Base-by-base conservation (phyloP, 2,113 vertebrate genomes). In the Taxidea taxus region DNA sequence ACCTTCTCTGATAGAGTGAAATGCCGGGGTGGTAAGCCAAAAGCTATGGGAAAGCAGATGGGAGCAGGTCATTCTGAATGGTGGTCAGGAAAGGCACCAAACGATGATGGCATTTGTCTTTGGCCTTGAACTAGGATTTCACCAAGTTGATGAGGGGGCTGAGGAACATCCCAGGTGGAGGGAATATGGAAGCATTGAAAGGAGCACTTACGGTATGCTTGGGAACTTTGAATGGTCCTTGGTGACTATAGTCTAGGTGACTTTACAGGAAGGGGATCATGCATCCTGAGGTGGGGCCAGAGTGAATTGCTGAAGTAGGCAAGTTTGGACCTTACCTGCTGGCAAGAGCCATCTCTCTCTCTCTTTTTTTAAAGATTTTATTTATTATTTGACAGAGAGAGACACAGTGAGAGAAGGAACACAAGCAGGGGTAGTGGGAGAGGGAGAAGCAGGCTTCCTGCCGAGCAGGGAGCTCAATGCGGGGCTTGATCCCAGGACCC, bases 51-150 rank as follows among this genome's bases (percentile, higher is more conserved):
- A 86, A 96, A 83, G 85, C 37, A 64, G 84, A 20, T 87, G 15
- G n/a, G 42, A 90, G 86, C 29, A 44, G 81, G 75, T 74, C 84
- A 31, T 83, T 88, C 72, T 82, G n/a, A 74, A 18, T 47, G 20
- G 44, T 87, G 89, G 42, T 54, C 44, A 92, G 80, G 78, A 97
- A 93, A 97, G 58, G 16, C 68, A 75, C 82, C 66, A 34, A 34
- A 87, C 39, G 39, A 18, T 92, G 74, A 60, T 93, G 34, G 9
- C 47, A 39, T 95, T 95, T 93, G 87, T 66, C 29, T 80, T 93
- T 91, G 92, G n/a, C 66, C 74, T 82, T 81, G n/a, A 84, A 62
- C 56, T 85, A 88, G 62, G 23, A 78, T 85, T 97, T 89, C 37
- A 70, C 37, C 68, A 78, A 49, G 25, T 58, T 44, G 78, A 37